These are phyloP conservation scores for Chaetoderma sp. DNA, from an alignment of 2,888 invertebrate genomes.

Conservation along the genomic window DNA sequence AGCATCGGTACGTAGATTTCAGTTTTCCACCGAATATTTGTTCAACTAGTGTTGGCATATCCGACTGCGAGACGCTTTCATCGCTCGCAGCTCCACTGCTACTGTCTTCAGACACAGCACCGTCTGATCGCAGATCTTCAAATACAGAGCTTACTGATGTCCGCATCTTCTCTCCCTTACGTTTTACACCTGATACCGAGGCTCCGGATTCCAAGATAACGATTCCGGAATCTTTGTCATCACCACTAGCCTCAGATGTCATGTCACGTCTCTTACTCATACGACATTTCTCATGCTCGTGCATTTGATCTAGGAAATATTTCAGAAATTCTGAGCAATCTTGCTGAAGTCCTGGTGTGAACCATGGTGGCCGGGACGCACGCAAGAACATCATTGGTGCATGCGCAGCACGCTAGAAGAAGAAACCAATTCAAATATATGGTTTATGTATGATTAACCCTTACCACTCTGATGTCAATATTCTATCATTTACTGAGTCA, in stretches of 20 bases:
- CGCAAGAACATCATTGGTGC: slow-evolving; percentile 81
- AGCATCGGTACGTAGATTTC: slow-evolving; percentile 81
- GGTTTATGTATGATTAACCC: no score
- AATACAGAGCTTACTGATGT: background rate
- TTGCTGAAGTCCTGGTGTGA: slow-evolving; percentile 83
- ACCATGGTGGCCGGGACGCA: slow-evolving; percentile 82
- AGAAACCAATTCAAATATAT: no score
- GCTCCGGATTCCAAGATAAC: background rate
- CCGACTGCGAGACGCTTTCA: background rate
- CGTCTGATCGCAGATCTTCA: no score
- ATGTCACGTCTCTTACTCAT: background rate
- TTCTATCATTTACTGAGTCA: no score
- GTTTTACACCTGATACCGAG: no score
- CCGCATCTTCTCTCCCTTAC: background rate
- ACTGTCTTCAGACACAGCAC: background rate
- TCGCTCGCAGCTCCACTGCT: background rate
- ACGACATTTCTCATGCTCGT: slow-evolving; percentile 76
- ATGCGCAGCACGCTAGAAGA: slow-evolving; percentile 73
- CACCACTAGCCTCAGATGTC: background rate
- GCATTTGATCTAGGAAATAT: slow-evolving; percentile 79
- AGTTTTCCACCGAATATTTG: slow-evolving; percentile 83
- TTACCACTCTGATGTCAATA: no score
- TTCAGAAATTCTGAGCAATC: slow-evolving; percentile 90
- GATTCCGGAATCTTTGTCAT: slow-evolving; percentile 7
- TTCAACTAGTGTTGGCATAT: slow-evolving; percentile 73